phyloP scores from a whole-genome alignment of 1,140 invertebrate species.

The Ruditapes philippinarum region DNA sequence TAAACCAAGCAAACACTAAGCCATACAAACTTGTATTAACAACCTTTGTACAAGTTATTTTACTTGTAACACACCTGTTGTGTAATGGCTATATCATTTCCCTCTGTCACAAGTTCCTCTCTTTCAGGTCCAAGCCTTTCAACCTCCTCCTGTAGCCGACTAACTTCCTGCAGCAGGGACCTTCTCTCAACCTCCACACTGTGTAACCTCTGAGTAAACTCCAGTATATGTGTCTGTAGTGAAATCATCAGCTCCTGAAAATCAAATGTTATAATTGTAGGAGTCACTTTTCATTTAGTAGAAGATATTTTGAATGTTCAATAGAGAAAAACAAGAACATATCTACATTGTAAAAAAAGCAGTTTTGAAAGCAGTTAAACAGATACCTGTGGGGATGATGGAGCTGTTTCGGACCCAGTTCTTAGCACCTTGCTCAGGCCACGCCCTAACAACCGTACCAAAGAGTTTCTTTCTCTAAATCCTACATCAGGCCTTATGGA shows the following conservation, averaged over 20 bases:
- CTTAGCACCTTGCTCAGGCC: constrained; percentile 67
- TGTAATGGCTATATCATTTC: constrained; percentile 41
- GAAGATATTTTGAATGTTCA: too few species aligned
- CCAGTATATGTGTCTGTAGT: constrained; percentile 83
- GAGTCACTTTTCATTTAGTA: too few species aligned
- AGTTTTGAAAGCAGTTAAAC: too few species aligned
- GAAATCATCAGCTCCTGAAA: constrained; percentile 80
- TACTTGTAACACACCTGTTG: constrained; percentile 12
- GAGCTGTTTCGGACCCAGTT: neutral
- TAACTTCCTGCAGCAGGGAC: constrained; percentile 75
- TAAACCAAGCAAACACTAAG: too few species aligned
- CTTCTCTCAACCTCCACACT: constrained; percentile 82
- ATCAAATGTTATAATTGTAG: too few species aligned
- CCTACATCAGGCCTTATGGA: constrained; percentile 69
- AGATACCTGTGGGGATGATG: constrained; percentile 54
- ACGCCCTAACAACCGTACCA: constrained; percentile 74
- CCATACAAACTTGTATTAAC: too few species aligned
- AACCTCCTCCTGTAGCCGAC: constrained; percentile 74
- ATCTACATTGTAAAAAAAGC: too few species aligned
- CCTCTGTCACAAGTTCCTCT: constrained; percentile 57
- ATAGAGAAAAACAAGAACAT: too few species aligned
- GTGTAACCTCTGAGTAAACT: constrained; percentile 84
- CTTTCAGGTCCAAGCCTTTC: constrained; percentile 59
- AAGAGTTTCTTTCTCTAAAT: constrained; percentile 77
- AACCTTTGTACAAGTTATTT: too few species aligned